Conservation (phyloP, 2,797 vertebrate species). For the Cuniculus paca region DNA sequence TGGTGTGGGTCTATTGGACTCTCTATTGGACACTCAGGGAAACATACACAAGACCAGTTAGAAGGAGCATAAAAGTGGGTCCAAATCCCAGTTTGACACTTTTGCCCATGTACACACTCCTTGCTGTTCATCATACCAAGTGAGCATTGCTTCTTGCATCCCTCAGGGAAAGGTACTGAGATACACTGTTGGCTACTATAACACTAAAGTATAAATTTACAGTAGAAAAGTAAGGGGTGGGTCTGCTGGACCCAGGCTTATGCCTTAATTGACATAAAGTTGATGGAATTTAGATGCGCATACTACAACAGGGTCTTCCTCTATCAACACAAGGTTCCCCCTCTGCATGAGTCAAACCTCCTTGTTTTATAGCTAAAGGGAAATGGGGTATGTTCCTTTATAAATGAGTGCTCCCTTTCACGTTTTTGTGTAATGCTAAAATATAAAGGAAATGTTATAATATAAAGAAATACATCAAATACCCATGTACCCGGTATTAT, state of each 20-base stretch:
- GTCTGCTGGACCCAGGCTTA: not conserved
- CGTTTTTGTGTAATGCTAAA: constrained; percentile 1
- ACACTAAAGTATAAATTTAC: no score
- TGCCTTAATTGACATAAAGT: not conserved
- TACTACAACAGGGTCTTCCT: not conserved
- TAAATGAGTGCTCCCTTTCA: not conserved
- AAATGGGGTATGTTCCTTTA: not conserved
- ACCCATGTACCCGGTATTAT: not conserved
- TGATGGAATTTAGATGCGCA: not conserved
- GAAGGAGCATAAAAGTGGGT: not conserved
- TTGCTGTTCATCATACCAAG: not conserved
- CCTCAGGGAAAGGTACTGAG: not conserved
- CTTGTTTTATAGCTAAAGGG: not conserved
- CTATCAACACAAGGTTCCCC: not conserved
- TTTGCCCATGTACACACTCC: not conserved
- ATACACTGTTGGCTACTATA: not conserved
- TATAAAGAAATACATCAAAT: not conserved
- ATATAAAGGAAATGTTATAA: not conserved
- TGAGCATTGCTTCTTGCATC: not conserved
- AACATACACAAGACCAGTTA: not conserved
- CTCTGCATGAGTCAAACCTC: not conserved
- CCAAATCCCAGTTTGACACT: not conserved
- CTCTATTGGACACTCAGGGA: not conserved
- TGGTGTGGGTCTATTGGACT: not conserved
- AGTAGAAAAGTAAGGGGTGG: not conserved